Conservation (phyloP, 2,113 vertebrate species). For the Piliocolobus tephrosceles region DNA sequence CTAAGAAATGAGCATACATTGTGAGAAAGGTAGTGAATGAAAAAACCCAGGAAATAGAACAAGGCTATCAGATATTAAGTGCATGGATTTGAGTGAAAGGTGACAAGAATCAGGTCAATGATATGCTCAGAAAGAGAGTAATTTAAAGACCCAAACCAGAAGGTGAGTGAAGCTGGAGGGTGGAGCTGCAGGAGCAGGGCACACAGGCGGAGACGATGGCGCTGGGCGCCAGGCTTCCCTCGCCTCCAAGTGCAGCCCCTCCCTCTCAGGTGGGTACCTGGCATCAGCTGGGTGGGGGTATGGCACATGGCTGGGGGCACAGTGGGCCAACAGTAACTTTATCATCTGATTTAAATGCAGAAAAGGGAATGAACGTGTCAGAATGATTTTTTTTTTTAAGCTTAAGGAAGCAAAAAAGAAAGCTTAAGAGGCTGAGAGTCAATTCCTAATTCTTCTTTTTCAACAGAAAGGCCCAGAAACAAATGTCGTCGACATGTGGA, state of each 20-base stretch:
- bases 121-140: neutral
- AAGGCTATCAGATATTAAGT: neutral
- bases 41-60: slow-evolving; percentile 5
- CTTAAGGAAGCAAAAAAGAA: slow-evolving; percentile 10
- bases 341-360: neutral
- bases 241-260: no score
- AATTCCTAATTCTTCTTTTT: neutral
- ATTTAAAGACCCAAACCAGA: neutral
- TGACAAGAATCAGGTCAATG: neutral
- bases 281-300: neutral
- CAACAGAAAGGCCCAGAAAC: neutral
- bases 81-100: neutral
- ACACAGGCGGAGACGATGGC: neutral
- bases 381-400: neutral
- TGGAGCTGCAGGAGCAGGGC: neutral
- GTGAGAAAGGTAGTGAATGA: neutral
- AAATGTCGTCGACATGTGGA: fast-evolving
- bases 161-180: neutral
- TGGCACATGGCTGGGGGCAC: neutral
- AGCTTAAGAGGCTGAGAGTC: neutral
- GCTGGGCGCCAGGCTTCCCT: neutral
- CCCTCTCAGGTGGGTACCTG: fast-evolving
- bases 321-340: neutral
- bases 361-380: neutral
- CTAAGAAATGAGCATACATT: slow-evolving; percentile 1